Base-by-base conservation (phyloP, 2,888 invertebrate species). In the Hydroisotoma schaefferi region DNA sequence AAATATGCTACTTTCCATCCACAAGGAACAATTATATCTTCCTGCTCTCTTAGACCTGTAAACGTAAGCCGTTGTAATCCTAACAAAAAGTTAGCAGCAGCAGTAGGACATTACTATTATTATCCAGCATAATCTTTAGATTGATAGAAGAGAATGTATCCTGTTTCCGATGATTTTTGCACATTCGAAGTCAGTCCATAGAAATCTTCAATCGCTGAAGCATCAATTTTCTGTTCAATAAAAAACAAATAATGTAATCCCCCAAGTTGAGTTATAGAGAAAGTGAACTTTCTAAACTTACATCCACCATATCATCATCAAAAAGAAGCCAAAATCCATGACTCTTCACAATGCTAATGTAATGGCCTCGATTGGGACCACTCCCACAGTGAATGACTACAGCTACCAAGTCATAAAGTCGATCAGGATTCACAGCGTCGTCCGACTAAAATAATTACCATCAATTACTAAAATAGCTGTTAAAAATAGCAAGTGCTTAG, bases 221-320 rank as follows among this genome's bases (percentile, higher is more conserved):
- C 93, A 78, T 99, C 99, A 75, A 99, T 98, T 88, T 99, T 99
- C 94, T 95, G 81, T 18, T 83, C 81, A 69, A 61, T 68, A 69
- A 71, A 72, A 63, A 28, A 69, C 67, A 62, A 10, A 28, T 27
- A 65, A 60, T 27, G 28, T 23, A n/a, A n/a, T n/a, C n/a, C 20
- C 12, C 22, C 15, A 3, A 25, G 22, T 22, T 43, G 6, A 43
- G 6, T 6, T 15, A 18, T 20, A 43, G 20, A 43, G 18, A 20
- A 18, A 43, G 20, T 18, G 18, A 12, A 54, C 10, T 20, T 44
- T 28, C 8, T 23, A n/a, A 29, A 85, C 90, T 87, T 81, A 94
- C 94, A 82, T 99, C 99, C 69, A 99, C 99, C 87, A 98, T 94
- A 77, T 99, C 99, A 80, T 99, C 99, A 78, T 99, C 99, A 80